Conservation (phyloP, 1,140 invertebrate species). For the Drosophila nebulosa region DNA sequence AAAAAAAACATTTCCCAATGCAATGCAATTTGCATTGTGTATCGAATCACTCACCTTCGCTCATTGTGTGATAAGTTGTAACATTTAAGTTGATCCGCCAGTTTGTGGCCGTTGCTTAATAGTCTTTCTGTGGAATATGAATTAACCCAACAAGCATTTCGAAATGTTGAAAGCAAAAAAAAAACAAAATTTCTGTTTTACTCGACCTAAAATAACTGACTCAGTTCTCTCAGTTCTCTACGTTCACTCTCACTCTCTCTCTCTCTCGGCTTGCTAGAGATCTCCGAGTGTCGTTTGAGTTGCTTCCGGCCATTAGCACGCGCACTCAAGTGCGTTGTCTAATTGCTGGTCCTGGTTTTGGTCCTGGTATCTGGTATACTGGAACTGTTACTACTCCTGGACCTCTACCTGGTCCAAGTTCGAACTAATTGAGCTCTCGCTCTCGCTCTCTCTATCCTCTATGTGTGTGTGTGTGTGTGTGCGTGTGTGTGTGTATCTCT, state of each 20-base stretch:
- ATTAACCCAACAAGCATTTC: neutral
- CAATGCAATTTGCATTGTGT: no score
- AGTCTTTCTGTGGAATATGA: neutral
- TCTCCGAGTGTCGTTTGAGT: neutral
- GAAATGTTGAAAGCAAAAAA: neutral
- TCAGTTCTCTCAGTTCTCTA: neutral
- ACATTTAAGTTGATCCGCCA: constrained; percentile 3
- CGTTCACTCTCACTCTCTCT: no score
- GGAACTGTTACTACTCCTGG: neutral
- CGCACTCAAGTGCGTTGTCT: constrained; percentile 14
- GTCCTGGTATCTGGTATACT: no score
- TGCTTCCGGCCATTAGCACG: constrained; percentile 33
- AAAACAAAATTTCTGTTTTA: neutral
- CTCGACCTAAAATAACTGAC: neutral
- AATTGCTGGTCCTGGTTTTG: constrained; percentile 25
- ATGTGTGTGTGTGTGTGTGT: neutral
- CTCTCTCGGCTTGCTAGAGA: neutral
- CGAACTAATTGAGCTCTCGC: constrained; percentile 45
- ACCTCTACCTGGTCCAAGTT: constrained; percentile 17
- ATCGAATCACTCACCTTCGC: neutral
- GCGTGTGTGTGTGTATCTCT: neutral
- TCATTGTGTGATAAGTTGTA: neutral
- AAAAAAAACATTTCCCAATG: no score
- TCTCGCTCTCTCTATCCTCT: neutral
- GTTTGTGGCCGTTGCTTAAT: constrained; percentile 13